phyloP scores from a whole-genome alignment of 2,797 vertebrate genomes.

The Acanthornis magna region DNA sequence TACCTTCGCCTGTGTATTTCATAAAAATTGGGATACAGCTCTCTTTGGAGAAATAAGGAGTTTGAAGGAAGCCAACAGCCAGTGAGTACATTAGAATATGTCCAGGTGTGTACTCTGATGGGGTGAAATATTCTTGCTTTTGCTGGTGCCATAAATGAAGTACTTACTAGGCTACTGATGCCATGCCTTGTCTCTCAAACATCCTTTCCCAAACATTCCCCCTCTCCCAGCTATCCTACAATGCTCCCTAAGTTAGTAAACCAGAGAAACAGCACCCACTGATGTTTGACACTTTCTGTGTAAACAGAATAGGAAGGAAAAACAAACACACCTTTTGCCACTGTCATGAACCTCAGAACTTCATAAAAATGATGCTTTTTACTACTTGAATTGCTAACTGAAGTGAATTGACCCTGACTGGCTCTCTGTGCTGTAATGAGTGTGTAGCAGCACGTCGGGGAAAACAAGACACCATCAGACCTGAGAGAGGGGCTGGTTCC shows the following conservation, averaged over 20 bases:
- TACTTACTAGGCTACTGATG: background rate
- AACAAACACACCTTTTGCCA: background rate
- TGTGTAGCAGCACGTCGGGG: background rate
- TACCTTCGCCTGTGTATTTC: background rate
- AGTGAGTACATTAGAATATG: rapidly evolving
- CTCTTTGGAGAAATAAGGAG: background rate
- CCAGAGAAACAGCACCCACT: background rate
- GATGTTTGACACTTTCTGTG: background rate
- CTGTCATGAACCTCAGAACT: background rate
- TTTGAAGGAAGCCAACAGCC: background rate
- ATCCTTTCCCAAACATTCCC: background rate
- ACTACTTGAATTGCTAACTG: background rate
- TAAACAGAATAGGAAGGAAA: background rate
- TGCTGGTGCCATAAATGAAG: background rate
- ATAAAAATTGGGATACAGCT: background rate
- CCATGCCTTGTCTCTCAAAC: background rate
- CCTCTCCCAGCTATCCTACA: background rate
- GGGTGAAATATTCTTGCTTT: background rate
- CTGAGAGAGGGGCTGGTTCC: background rate
- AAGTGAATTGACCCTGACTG: background rate
- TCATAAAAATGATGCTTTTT: background rate
- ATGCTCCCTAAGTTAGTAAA: background rate
- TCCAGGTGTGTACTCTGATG: background rate
- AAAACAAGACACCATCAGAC: background rate
- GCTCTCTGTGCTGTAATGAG: background rate